A percentile compares a stretch with the other conserved stretches of the same genome.
phyloP scores from a whole-genome alignment of 1,140 invertebrate species.

The Conus ventricosus region DNA sequence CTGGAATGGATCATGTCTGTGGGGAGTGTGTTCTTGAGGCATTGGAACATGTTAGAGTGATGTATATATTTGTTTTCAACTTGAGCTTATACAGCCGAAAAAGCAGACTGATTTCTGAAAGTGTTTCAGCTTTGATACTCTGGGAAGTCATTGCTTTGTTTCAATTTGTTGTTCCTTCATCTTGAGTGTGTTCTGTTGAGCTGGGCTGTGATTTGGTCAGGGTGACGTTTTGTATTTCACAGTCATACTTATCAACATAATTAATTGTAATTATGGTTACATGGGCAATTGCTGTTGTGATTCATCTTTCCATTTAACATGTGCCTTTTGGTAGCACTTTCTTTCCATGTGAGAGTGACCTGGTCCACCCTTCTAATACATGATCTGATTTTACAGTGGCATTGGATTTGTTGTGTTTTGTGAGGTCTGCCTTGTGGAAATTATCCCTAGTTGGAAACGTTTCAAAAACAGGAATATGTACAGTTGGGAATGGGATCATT shows the following conservation, averaged over 20 bases:
- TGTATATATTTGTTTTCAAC: neutral
- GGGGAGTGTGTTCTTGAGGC: neutral
- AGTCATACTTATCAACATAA: neutral
- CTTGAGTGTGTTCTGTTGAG: slow-evolving; percentile 16
- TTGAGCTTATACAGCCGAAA: neutral
- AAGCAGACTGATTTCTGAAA: neutral
- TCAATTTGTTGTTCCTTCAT: neutral
- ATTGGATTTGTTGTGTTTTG: neutral
- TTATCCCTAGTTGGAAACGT: neutral
- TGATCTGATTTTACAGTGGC: neutral
- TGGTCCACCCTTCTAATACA: neutral
- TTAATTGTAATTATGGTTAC: neutral
- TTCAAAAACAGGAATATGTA: neutral
- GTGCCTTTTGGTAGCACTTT: slow-evolving; percentile 27
- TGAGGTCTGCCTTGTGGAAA: neutral
- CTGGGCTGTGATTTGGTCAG: slow-evolving; percentile 24
- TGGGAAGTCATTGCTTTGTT: slow-evolving; percentile 6
- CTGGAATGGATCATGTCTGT: neutral
- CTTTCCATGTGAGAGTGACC: neutral
- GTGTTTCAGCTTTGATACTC: neutral
- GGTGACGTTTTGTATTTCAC: slow-evolving; percentile 9
- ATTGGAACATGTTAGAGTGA: neutral
- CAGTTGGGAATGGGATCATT: neutral
- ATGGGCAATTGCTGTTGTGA: slow-evolving; percentile 6
- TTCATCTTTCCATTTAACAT: slow-evolving; percentile 29